Base-by-base conservation (phyloP, 2,797 vertebrate genomes). In the Bryconaethiops microstoma region DNA sequence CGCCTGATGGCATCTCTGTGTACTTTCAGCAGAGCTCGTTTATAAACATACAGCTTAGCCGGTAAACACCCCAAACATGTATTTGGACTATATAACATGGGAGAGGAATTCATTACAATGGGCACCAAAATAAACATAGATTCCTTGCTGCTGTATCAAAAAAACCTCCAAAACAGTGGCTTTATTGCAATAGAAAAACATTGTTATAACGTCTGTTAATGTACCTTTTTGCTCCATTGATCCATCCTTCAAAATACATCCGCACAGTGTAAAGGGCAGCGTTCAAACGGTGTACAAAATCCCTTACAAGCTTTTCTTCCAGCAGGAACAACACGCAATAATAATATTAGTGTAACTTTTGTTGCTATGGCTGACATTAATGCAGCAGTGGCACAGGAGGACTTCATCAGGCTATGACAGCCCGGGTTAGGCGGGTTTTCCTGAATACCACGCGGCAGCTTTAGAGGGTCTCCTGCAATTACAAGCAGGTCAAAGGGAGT, bases 401-500 rank as follows among this genome's bases (percentile, higher is more conserved):
- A 77, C 45, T 69, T 74, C 40, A 76, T 83, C 63, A 55, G 57
- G 68, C 59, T 71, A 57, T 69, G 70, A 69, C 75, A 63, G 52
- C 54, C 52, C 54, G 6, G 39, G 16, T 45, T 29, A 21, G 57
- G 78, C 60, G 59, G 57, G 75, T 73, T 71, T 80, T 79, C 81
- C 81, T 76, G 68, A 77, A 83, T 39, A 78, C 76, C 21, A 50
- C 13, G 57, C 70, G 54, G 75, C 74, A 77, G 73, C 68, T 81
- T 85, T 25, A 76, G 45, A 77, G n/a, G 21, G 81, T 83, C 78
- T 78, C 39, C 23, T 74, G 79, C 81, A 83, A 87, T 83, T 77
- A 83, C 79, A 80, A 78, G 48, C 82, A 76, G 54, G 74, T 72
- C 68, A 82, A 77, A 73, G 79, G 69, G 70, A 42, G 50, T 17